Evolutionary conservation across 2,113 vertebrate genomes (phyloP).

Genomic region (Gnathonemus echidnorhynchus): DNA sequence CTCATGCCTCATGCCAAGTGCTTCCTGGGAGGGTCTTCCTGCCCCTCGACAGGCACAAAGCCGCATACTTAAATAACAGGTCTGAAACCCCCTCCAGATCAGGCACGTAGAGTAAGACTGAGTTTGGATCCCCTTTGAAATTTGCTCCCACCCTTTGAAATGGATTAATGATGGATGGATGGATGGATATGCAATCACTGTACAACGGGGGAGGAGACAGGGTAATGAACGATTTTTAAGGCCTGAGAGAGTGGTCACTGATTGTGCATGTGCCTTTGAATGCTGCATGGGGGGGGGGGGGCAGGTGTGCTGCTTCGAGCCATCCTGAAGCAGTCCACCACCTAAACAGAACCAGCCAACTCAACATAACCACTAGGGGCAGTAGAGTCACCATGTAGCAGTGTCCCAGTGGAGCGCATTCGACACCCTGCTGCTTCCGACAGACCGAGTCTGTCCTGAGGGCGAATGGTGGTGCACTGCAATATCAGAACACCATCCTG

Average conservation of each 20-base stretch:
- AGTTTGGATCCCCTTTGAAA: not conserved
- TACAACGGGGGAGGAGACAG: not conserved
- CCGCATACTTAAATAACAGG: not conserved
- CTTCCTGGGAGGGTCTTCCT: not conserved
- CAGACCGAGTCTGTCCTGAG: not conserved
- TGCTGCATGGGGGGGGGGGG: not conserved
- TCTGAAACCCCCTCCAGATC: not conserved
- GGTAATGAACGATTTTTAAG: not conserved
- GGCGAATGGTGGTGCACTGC: not conserved
- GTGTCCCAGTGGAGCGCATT: not conserved
- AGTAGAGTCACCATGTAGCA: not conserved
- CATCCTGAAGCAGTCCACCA: not conserved
- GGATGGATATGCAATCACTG: not conserved
- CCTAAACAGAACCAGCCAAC: not conserved
- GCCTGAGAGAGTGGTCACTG: not conserved
- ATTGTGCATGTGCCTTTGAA: not conserved
- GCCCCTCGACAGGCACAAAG: not conserved
- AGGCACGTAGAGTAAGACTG: not conserved
- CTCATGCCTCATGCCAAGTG: not conserved
- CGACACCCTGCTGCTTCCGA: not conserved
- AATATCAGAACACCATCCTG: not conserved
- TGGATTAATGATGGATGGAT: not conserved
- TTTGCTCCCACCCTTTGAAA: not conserved
- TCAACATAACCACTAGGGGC: not conserved
- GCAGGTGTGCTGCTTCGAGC: not conserved